Percentiles rank a stretch among this genome's conserved stretches.
Evolutionary conservation across 2,888 invertebrate species (phyloP).

Genomic region (Thecocarcelia acutangulata): DNA sequence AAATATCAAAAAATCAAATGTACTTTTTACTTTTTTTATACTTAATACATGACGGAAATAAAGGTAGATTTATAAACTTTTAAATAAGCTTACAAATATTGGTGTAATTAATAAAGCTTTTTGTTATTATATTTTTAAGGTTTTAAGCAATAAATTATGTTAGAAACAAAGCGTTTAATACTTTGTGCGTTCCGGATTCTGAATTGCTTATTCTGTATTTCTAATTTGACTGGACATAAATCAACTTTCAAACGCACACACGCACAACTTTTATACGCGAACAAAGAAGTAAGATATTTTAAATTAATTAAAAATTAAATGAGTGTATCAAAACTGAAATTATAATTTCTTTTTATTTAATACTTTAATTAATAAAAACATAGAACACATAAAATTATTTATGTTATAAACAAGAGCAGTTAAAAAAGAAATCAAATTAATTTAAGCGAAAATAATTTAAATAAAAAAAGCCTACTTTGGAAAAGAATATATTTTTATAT

Average conservation of each 20-base stretch:
- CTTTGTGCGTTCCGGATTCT: constrained; percentile 1
- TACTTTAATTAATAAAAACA: constrained; percentile 44
- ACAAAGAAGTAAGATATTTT: constrained; percentile 58
- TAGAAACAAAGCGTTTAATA: constrained; percentile 3
- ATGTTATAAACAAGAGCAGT: constrained; percentile 23
- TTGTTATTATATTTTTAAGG: constrained; percentile 61
- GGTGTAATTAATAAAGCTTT: constrained; percentile 34
- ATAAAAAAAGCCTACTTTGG: constrained; percentile 42
- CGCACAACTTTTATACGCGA: constrained; percentile 31
- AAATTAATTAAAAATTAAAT: constrained; percentile 12
- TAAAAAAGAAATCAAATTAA: constrained; percentile 23
- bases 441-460: constrained; percentile 1
- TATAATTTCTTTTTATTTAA: constrained; percentile 13
- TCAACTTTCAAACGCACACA: constrained; percentile 18
- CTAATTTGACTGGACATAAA: not conserved
- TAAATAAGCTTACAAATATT: constrained; percentile 1
- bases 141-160: constrained; percentile 51
- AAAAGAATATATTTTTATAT: constrained; percentile 49
- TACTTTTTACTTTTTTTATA: constrained; percentile 33
- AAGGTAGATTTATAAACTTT: constrained; percentile 10
- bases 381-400: constrained; percentile 21
- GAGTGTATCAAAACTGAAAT: constrained; percentile 4
- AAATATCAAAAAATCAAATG: not conserved
- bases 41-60: not conserved
- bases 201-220: constrained; percentile 16